Evolutionary conservation across 2,113 vertebrate genomes (phyloP), one percentile per base, ranked within the genome.

Genomic region (Oplegnathus fasciatus): DNA sequence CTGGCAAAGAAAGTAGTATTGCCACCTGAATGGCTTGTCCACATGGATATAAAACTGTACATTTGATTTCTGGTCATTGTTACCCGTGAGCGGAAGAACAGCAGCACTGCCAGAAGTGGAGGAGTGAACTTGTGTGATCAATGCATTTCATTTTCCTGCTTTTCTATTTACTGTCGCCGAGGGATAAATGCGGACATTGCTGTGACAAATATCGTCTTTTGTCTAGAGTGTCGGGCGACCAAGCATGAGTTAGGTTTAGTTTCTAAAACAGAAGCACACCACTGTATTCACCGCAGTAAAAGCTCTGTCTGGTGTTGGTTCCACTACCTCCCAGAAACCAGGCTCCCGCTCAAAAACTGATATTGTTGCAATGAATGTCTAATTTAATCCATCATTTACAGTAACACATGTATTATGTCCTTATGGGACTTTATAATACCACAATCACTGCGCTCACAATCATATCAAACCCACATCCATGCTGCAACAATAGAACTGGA

Each of bases 301-400:
- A 60, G 22, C 8, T n/a, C n/a, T n/a, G n/a, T 50, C 26, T 6
- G 13, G 48, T n/a, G 32, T 46, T 4, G 20, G 61, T 24, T 37
- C 22, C 9, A 22, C 6, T 5, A 32, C 64, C 52, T 78, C 73
- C 52, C 54, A 75, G 60, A 72, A 84, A 81, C 40, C 65, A 72
- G 58, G 24, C 55, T 42, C 18, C 72, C 42, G 40, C 61, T 83
- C n/a, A 66, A 71, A 50, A 80, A 71, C n/a, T 37, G 15, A 66
- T 26, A 57, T 34, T 68, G 4, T 13, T 10, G 14, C 37, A 30
- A 32, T 32, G 0, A 72, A 48, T 7, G 50, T 80, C 62, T 57
- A 4, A 82, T 84, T 85, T 60, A 62, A 84, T 84, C 67, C 66
- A 17, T 71, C 57, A 60, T 74, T 84, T 26, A 34, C 26, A 58